Conservation (phyloP, 2,888 invertebrate genomes). For the Drosophila kuntzei region DNA sequence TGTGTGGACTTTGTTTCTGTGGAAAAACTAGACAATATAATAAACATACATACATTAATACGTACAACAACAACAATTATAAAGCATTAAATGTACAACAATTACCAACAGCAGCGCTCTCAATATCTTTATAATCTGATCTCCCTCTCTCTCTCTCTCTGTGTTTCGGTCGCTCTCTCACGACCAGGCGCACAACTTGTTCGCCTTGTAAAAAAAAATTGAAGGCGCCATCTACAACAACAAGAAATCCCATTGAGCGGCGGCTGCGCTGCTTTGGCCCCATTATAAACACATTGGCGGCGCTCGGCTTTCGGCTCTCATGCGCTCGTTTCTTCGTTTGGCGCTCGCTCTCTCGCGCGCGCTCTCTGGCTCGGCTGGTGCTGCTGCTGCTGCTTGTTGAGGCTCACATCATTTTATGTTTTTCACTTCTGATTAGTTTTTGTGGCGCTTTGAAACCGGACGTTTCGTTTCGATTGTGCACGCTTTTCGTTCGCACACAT, state of each 20-base stretch:
- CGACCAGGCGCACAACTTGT: conserved; percentile 72
- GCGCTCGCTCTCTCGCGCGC: conserved; percentile 12
- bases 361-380: conserved; percentile 15
- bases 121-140: conserved; percentile 25
- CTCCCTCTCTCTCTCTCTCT: conserved; percentile 9
- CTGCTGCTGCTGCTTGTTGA: conserved; percentile 26
- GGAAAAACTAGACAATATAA: conserved; percentile 48
- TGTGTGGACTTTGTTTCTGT: conserved; percentile 46
- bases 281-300: conserved; percentile 59
- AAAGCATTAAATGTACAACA: conserved; percentile 33
- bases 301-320: conserved; percentile 25
- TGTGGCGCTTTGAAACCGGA: conserved; percentile 81
- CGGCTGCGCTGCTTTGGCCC: conserved; percentile 77
- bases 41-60: conserved; percentile 8
- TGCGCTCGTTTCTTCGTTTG: conserved; percentile 22
- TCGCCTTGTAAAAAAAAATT: conserved; percentile 72
- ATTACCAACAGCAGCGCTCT: conserved; percentile 33
- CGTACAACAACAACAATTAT: conserved; percentile 26
- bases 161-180: conserved; percentile 27
- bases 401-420: conserved; percentile 57
- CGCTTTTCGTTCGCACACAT: conserved; percentile 48
- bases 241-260: conserved; percentile 51
- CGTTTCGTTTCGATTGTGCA: conserved; percentile 66
- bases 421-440: conserved; percentile 80
- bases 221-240: conserved; percentile 57